Base-by-base conservation (phyloP, 2,797 vertebrate genomes). In the Peromyscus melanophrys region DNA sequence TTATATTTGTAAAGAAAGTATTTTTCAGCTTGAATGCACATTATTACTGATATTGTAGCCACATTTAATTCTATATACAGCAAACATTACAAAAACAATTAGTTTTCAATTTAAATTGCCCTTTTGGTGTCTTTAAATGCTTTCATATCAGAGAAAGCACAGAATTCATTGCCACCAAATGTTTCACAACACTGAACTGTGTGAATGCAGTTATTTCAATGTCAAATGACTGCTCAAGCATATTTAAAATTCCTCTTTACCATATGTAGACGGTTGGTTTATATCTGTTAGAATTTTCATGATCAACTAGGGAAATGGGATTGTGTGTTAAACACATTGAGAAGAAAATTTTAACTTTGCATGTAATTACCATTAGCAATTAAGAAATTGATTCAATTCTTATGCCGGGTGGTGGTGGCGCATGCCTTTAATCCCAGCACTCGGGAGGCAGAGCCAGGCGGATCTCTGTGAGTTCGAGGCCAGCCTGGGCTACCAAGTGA, bases 71-170 rank as follows among this genome's bases (percentile, higher is more conserved):
- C 94, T 96, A 37, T 65, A 14, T 8, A 69, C 9, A 85, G 8
- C 71, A 96, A 59, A 59, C 21, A 87, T 96, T 84, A 73, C n/a
- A 84, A 40, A 92, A 95, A 83, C 29, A 96, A 97, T 96, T 97
- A 88, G 4, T 6, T 96, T 92, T 88, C 40, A 95, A 78, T 95
- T 91, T 90, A 94, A 95, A 76, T 0, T 76, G 34, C 52, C 61
- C 67, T 65, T 11, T 92, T 19, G 86, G 3, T 92, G 34, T 83
- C 75, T 92, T 92, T 96, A 90, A 89, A 92, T 95, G 63, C 10
- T 95, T 92, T 16, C 27, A 29, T 63, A 81, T 63, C 73, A 93
- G 92, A 89, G 73, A 95, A 88, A 86, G 23, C 63, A 65, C 4
- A 73, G n/a, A 19, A 89, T 78, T 29, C 59, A 83, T 65, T 67